phyloP scores from a whole-genome alignment of 2,113 vertebrate species.

The Rallus limicola region DNA sequence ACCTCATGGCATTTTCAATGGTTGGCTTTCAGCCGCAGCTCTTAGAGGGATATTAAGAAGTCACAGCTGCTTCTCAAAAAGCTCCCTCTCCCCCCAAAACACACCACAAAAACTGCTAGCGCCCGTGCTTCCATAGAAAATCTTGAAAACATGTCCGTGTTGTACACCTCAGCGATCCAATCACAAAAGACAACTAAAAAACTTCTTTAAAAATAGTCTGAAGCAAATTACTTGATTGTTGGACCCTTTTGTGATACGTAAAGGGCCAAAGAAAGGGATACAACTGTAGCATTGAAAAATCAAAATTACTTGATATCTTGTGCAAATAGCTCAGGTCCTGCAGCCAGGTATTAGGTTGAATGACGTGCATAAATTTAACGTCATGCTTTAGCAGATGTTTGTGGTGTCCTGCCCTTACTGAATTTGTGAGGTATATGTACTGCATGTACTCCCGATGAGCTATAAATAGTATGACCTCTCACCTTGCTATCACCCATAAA shows the following conservation, averaged over 20 bases:
- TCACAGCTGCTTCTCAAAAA: background rate
- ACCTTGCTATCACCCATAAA: background rate
- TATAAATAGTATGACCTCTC: background rate
- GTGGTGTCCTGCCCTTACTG: background rate
- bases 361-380: background rate
- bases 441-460: background rate
- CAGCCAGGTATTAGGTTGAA: background rate
- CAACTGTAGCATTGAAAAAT: background rate
- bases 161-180: background rate
- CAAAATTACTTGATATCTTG: background rate
- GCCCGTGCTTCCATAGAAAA: background rate
- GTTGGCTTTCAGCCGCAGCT: background rate
- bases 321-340: background rate
- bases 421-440: background rate
- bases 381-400: background rate
- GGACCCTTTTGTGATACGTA: background rate
- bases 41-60: background rate
- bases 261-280: background rate
- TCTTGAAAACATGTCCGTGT: background rate
- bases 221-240: background rate
- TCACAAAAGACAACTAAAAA: background rate
- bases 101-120: background rate
- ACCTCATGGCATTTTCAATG: background rate
- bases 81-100: background rate
- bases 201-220: background rate